phyloP scores from a whole-genome alignment of 2,888 invertebrate species.

The Amphimallon solstitiale region DNA sequence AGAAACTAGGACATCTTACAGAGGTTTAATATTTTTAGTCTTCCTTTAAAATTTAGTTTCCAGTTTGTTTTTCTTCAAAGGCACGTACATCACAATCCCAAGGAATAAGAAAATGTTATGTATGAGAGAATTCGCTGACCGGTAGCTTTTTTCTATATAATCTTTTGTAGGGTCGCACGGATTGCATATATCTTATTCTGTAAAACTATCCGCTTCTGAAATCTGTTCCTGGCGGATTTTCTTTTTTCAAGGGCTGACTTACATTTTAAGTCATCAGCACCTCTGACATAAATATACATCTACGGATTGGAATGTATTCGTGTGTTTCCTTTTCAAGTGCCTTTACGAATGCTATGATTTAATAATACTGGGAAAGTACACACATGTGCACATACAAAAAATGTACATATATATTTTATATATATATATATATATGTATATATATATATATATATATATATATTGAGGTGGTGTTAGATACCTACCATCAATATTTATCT shows the following conservation, averaged over 20 bases:
- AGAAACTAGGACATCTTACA: too few relatives aligned
- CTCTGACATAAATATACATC: slow-evolving; percentile 27
- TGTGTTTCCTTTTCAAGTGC: background rate
- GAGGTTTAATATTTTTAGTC: too few relatives aligned
- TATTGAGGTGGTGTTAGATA: too few relatives aligned
- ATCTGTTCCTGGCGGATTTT: slow-evolving; percentile 22
- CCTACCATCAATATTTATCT: too few relatives aligned
- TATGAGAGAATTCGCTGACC: slow-evolving; percentile 22
- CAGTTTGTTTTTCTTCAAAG: background rate
- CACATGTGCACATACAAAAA: too few relatives aligned
- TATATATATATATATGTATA: too few relatives aligned
- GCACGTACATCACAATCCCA: background rate
- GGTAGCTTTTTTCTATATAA: slow-evolving; percentile 15
- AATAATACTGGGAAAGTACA: too few relatives aligned
- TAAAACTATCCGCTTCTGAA: slow-evolving; percentile 4
- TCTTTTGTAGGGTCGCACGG: slow-evolving; percentile 8
- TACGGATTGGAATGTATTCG: slow-evolving; percentile 16
- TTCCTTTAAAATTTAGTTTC: too few relatives aligned
- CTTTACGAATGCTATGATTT: too few relatives aligned
- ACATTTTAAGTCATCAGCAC: slow-evolving; percentile 24
- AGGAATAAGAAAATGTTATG: background rate
- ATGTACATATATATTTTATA: too few relatives aligned
- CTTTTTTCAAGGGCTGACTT: slow-evolving; percentile 9
- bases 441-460: too few relatives aligned
- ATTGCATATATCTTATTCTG: slow-evolving; percentile 30